A percentile compares a stretch with the other conserved stretches of the same genome.
phyloP scores from a whole-genome alignment of 2,888 invertebrate genomes.

The Calameuta pallipes region DNA sequence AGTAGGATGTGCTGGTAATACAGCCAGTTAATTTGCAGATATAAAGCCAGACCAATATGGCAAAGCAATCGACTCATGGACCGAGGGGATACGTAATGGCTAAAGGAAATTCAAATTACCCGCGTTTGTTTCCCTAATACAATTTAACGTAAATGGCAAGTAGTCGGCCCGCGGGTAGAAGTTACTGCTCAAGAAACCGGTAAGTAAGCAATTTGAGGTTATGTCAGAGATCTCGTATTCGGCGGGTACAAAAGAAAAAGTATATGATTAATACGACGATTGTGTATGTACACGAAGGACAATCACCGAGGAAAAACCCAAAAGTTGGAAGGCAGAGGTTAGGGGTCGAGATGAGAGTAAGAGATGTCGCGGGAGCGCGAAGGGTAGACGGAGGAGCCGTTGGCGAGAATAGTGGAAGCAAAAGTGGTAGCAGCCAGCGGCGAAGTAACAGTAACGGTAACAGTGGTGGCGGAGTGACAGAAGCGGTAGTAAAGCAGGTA shows the following conservation, averaged over 20 bases:
- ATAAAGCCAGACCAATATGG: neutral
- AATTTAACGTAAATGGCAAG: neutral
- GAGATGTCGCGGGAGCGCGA: neutral
- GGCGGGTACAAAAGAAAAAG: neutral
- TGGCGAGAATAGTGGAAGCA: neutral
- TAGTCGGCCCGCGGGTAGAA: neutral
- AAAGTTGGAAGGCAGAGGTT: neutral
- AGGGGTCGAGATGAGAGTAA: neutral
- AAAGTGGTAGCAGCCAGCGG: neutral
- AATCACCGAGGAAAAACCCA: neutral
- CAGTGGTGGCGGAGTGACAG: neutral
- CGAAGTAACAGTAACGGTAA: neutral
- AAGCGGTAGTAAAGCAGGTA: conserved; percentile 3
- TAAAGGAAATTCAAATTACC: neutral
- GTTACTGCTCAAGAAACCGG: neutral
- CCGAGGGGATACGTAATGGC: neutral
- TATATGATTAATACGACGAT: neutral
- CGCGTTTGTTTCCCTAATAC: neutral
- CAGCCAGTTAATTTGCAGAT: neutral
- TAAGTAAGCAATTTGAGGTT: neutral
- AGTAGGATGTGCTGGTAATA: neutral
- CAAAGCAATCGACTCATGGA: neutral
- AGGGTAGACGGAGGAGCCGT: neutral
- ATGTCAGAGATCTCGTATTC: neutral
- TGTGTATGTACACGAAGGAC: neutral